phyloP scores from a whole-genome alignment of 2,888 invertebrate genomes.

The Ametastegia equiseti region DNA sequence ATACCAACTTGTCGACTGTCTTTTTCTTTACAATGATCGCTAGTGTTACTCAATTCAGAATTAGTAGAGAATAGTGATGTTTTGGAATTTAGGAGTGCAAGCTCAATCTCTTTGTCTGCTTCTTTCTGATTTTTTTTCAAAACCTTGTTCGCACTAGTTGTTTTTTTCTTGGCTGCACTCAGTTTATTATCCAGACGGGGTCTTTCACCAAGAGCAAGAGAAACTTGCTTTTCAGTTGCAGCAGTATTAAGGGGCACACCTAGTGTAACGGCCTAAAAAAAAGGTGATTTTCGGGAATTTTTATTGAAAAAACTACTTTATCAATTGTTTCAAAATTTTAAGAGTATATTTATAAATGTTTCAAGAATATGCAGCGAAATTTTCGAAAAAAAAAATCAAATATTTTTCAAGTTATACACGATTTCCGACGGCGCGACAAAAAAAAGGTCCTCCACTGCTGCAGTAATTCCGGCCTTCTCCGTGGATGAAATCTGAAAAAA shows the following conservation, averaged over 20 bases:
- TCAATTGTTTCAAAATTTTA: too few species aligned
- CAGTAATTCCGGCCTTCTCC: too few species aligned
- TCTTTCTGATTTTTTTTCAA: constrained; percentile 10
- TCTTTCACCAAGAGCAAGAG: constrained; percentile 24
- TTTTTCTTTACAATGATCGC: background rate
- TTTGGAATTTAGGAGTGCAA: constrained; percentile 3
- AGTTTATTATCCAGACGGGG: constrained; percentile 10
- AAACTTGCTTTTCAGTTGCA: constrained; percentile 14
- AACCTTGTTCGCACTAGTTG: background rate
- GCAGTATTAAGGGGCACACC: constrained; percentile 22
- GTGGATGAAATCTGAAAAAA: too few species aligned
- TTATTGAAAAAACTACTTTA: too few species aligned
- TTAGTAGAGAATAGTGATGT: constrained; percentile 17
- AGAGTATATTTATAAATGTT: too few species aligned
- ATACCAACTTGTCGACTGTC: background rate
- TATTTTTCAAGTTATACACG: too few species aligned
- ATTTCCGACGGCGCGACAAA: too few species aligned
- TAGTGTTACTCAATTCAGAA: constrained; percentile 4
- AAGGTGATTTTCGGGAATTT: too few species aligned
- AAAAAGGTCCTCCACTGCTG: too few species aligned
- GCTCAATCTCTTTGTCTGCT: constrained; percentile 15
- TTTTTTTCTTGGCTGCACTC: constrained; percentile 2
- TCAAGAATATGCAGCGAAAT: too few species aligned
- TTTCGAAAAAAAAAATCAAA: too few species aligned
- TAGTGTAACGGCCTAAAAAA: too few species aligned